Evolutionary conservation across 2,113 vertebrate species (phyloP).

Genomic region (Lepus timidus): DNA sequence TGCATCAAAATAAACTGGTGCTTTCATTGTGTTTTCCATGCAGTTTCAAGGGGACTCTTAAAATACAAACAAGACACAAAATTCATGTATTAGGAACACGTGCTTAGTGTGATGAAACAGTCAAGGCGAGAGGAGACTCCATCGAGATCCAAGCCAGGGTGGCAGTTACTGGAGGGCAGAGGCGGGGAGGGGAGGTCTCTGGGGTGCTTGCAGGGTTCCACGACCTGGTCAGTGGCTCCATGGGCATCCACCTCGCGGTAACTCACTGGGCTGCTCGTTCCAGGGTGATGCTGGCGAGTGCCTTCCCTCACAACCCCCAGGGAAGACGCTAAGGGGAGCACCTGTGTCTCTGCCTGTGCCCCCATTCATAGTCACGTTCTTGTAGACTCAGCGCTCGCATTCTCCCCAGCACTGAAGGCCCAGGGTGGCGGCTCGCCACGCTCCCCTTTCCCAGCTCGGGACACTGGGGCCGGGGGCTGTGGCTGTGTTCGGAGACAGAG

Average conservation of each 20-base stretch:
- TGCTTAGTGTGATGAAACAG: background rate
- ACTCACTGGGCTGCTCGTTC: background rate
- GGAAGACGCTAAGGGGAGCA: background rate
- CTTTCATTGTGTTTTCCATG: too few relatives aligned
- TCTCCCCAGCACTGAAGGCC: background rate
- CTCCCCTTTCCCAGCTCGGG: background rate
- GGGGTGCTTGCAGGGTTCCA: too few relatives aligned
- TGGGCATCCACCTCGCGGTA: background rate
- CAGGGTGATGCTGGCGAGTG: background rate
- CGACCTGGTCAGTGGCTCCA: background rate
- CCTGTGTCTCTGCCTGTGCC: background rate
- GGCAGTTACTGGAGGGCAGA: background rate
- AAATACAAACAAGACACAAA: too few relatives aligned
- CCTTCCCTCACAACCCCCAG: background rate
- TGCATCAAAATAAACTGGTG: too few relatives aligned
- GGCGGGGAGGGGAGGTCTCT: background rate
- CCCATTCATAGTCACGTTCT: background rate
- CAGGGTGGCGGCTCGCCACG: fast-evolving
- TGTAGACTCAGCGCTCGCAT: background rate
- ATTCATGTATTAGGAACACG: too few relatives aligned
- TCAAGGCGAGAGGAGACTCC: background rate
- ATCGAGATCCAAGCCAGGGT: background rate
- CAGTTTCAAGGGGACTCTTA: too few relatives aligned
- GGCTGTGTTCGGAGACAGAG: background rate
- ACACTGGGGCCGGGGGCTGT: background rate